Base-by-base conservation (phyloP, 2,113 vertebrate genomes). In the Atherinomorus stipes region DNA sequence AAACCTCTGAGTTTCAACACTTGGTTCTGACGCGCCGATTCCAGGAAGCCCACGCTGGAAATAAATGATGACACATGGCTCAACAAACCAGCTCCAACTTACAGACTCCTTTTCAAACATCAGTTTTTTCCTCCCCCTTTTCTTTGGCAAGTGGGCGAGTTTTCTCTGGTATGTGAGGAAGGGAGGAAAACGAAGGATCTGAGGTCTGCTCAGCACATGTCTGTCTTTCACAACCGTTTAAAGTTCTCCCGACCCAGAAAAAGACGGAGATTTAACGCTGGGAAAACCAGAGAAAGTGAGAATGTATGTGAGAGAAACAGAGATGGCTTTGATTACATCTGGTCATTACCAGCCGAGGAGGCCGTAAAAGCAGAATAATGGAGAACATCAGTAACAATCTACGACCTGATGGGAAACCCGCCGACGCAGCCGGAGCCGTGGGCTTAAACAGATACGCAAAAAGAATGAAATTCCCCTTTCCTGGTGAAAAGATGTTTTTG, bases 121-220 rank as follows among this genome's bases (percentile, higher is more conserved):
- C 12, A 57, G 16, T 28, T 34, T 61, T 81, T 83, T 57, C 61
- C 65, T 76, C 65, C 56, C 25, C 61, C n/a, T 63, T 68, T 81
- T 85, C 62, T 83, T 68, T 90, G 85, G 79, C 81, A 72, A 81
- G 69, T 31, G 70, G 38, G 51, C 22, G 76, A 72, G 21, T 84
- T 80, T 68, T 83, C 83, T 88, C 66, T 85, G 87, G 85, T 85
- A 88, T 88, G 74, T 56, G 72, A 62, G 52, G 59, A 72, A 51
- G 67, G 22, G 56, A 47, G 44, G 58, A 71, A 47, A 54, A 68
- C 25, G 49, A 38, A 25, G 75, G 49, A 50, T 56, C 42, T 0
- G 61, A 78, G 79, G 82, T 82, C 89, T 90, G 87, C 66, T 69
- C 28, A 2, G 58, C 89, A 90, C 87, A 89, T 89, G 89, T 87